A percentile compares a stretch with the other conserved stretches of the same genome.
phyloP scores from a whole-genome alignment of 23 tunicate species.

The Styela plicata region DNA sequence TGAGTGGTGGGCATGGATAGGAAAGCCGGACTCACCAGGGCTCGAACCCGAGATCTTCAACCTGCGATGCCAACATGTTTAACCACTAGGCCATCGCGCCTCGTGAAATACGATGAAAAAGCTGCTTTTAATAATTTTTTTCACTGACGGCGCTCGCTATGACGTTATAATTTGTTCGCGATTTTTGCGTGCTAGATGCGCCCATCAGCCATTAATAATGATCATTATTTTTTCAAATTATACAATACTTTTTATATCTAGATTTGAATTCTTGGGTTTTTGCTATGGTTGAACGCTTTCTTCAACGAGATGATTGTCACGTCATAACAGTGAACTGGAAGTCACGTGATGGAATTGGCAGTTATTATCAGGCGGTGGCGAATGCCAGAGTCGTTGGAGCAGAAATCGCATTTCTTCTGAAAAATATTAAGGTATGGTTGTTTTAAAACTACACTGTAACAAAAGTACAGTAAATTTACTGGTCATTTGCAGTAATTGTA shows the following conservation, averaged over 20 bases:
- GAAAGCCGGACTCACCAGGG: too few species aligned
- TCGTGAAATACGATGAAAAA: too few species aligned
- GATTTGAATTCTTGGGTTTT: slow-evolving; percentile 10
- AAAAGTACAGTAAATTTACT: too few species aligned
- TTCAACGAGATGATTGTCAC: slow-evolving; percentile 14
- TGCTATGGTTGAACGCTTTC: slow-evolving; percentile 23
- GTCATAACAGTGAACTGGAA: slow-evolving; percentile 23
- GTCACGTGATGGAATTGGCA: not conserved
- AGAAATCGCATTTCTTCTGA: not conserved
- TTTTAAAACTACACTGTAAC: too few species aligned
- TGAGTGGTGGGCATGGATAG: too few species aligned
- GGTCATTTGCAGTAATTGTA: too few species aligned
- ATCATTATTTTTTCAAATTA: not conserved
- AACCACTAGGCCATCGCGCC: too few species aligned
- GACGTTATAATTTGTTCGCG: not conserved
- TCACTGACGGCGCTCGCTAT: too few species aligned
- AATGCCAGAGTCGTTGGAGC: slow-evolving; percentile 8
- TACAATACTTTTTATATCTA: not conserved
- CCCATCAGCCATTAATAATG: not conserved
- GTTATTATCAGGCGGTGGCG: slow-evolving; percentile 15
- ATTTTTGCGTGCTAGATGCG: not conserved
- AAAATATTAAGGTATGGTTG: slow-evolving; percentile 16
- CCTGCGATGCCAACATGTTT: too few species aligned
- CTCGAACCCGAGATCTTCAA: too few species aligned
- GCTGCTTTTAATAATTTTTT: too few species aligned